Evolutionary conservation across 2,888 invertebrate genomes (phyloP).

Genomic region (Plebejus melissa): DNA sequence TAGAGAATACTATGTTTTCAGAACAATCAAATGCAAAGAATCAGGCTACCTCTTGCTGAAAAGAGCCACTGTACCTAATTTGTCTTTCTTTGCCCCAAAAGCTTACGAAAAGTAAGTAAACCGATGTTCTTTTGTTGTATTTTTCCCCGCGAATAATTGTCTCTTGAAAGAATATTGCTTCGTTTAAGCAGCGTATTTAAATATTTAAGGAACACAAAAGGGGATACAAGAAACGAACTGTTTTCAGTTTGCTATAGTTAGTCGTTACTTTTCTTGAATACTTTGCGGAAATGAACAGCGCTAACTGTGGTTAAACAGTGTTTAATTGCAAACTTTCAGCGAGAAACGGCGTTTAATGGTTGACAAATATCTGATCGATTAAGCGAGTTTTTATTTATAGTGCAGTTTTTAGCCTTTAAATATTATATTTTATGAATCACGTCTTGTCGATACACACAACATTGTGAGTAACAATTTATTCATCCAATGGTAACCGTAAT

Average conservation of each 20-base stretch:
- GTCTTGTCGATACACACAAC: no score
- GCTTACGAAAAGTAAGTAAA: background rate
- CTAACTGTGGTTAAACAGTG: background rate
- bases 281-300: background rate
- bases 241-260: background rate
- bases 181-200: slow-evolving; percentile 9
- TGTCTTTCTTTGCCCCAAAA: slow-evolving; percentile 6
- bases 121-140: slow-evolving; percentile 21
- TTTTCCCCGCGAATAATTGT: slow-evolving; percentile 18
- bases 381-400: background rate
- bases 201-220: slow-evolving; percentile 9
- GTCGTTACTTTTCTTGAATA: background rate
- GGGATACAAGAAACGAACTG: background rate
- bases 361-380: background rate
- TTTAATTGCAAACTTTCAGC: background rate
- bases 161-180: slow-evolving; percentile 18
- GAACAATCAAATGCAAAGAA: background rate
- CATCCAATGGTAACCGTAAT: no score
- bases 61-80: background rate
- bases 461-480: no score
- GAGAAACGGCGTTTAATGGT: background rate
- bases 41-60: background rate
- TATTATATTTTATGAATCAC: no score
- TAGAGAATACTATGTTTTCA: background rate
- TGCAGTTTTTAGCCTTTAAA: background rate